These are phyloP conservation scores for Heterocephalus glaber DNA, from an alignment of 2,113 vertebrate genomes.

Conservation along the genomic window DNA sequence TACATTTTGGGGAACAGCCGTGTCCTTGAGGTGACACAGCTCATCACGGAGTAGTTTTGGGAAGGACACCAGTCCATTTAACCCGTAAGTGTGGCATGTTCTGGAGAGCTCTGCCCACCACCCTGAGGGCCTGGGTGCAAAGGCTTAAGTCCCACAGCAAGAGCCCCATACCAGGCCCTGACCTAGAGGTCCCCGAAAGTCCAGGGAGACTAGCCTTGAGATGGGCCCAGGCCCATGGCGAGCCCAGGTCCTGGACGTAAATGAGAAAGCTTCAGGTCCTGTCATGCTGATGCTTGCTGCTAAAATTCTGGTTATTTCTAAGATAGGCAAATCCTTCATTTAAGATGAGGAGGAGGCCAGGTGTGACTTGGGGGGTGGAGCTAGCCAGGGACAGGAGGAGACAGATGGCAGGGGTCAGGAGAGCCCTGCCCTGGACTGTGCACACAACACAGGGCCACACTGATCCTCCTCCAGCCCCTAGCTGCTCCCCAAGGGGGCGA, in stretches of 20 bases:
- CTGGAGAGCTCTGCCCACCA: not conserved
- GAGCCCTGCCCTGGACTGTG: not conserved
- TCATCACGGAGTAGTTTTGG: not conserved
- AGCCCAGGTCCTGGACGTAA: fast-evolving
- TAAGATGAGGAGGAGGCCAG: not conserved
- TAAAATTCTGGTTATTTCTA: not conserved
- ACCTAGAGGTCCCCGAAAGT: not conserved
- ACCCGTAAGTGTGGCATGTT: not conserved
- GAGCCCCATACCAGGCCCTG: fast-evolving
- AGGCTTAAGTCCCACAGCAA: not conserved
- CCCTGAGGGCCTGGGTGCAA: not conserved
- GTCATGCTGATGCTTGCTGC: not conserved
- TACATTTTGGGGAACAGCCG: not conserved
- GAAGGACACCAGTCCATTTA: fast-evolving
- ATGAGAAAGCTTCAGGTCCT: not conserved
- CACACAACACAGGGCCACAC: not conserved
- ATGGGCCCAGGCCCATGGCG: not conserved
- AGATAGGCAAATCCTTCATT: not conserved
- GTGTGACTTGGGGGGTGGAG: not conserved
- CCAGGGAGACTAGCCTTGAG: not conserved
- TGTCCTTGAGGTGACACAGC: not conserved
- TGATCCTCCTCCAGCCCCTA: not conserved
- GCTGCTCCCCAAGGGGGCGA: not conserved
- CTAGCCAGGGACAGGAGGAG: not conserved
- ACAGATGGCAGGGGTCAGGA: not conserved